Conservation (phyloP, 2,888 invertebrate species). For the Dynastes hyllus region DNA sequence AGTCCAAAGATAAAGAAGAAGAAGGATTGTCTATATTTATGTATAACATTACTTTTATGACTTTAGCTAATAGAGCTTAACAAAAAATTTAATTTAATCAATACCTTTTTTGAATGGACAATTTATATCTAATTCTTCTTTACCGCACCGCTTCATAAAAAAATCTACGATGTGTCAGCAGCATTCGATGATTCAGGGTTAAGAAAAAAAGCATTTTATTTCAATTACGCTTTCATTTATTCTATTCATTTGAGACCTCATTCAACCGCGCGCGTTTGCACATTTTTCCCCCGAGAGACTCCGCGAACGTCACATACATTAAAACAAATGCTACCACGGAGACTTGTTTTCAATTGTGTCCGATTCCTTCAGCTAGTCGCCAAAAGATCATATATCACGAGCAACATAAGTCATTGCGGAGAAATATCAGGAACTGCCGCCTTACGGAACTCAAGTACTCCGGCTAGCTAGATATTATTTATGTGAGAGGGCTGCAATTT, state of each 20-base stretch:
- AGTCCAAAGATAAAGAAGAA: no score
- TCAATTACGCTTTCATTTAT: neutral
- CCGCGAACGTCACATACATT: neutral
- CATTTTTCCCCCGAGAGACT: neutral
- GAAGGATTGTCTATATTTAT: no score
- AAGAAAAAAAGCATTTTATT: neutral
- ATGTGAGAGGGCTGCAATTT: slow-evolving; percentile 37
- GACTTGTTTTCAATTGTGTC: slow-evolving; percentile 21
- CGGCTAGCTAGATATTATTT: slow-evolving; percentile 38
- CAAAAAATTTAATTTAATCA: no score
- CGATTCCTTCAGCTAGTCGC: slow-evolving; percentile 14
- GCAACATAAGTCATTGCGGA: slow-evolving; percentile 31
- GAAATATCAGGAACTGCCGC: slow-evolving; percentile 31
- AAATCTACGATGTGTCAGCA: no score
- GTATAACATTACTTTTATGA: no score
- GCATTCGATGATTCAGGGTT: no score
- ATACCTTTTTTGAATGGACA: no score
- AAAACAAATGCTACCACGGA: slow-evolving; percentile 18
- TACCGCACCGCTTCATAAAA: no score
- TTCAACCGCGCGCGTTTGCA: neutral
- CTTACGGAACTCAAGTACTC: slow-evolving; percentile 19
- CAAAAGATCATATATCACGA: slow-evolving; percentile 34
- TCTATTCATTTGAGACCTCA: neutral
- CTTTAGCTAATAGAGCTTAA: no score
- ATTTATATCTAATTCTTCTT: no score